Conservation (phyloP, 2,113 vertebrate species). For the Pangasianodon hypophthalmus region DNA sequence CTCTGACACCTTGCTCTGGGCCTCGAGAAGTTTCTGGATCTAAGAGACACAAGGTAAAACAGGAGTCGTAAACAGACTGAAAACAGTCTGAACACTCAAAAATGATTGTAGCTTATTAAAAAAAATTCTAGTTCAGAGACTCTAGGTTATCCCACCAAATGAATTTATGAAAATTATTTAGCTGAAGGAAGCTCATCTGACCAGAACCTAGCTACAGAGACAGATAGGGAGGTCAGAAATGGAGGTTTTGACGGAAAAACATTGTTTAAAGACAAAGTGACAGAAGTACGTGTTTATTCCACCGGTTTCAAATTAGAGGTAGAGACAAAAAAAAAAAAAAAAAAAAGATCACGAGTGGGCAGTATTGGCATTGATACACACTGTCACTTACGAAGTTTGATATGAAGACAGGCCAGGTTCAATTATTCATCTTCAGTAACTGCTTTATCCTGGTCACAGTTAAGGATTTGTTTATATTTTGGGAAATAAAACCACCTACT, state of each 20-base stretch:
- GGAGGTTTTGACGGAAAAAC: background rate
- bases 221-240: background rate
- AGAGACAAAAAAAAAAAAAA: no score
- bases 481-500: no score
- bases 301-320: background rate
- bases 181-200: background rate
- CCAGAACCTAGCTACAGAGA: background rate
- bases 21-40: slow-evolving; percentile 91
- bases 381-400: background rate
- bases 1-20: slow-evolving; percentile 69
- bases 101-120: background rate
- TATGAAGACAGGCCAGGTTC: background rate
- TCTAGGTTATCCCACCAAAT: background rate
- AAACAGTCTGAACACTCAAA: background rate
- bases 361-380: background rate
- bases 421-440: background rate
- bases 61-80: background rate
- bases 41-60: slow-evolving; percentile 53
- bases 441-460: no score
- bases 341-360: no score
- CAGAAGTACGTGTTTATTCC: background rate
- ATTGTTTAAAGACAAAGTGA: background rate
- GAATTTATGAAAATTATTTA: background rate
- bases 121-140: background rate
- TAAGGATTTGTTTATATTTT: no score